Evolutionary conservation across 2,113 vertebrate genomes (phyloP), one percentile per base, ranked within the genome.

Genomic region (Gallinago jamesoni): DNA sequence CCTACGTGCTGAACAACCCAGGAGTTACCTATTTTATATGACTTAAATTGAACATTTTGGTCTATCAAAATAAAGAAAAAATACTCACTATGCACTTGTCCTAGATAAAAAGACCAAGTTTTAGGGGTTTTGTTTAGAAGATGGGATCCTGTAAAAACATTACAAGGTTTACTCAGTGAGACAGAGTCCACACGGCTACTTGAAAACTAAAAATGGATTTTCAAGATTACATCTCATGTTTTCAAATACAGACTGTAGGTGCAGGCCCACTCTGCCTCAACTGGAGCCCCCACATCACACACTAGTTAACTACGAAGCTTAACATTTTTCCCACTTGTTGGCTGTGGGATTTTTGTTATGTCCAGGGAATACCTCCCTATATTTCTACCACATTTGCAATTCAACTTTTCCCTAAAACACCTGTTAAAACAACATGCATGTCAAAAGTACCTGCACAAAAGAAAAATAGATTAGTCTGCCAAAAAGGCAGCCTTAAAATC

Each of bases 51-150:
- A 93, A 84, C 11, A 23, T 41, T 67, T 52, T 33, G 14, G 15
- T 52, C 41, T 28, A 60, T 56, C 13, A 41, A 73, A 64, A 53
- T 8, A 37, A 2, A 84, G 11, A 21, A 64, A 48, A 41, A n/a
- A 4, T 20, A 35, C 17, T 10, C 13, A 33, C 0, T 2, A 41
- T 0, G 0, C 39, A 25, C 22, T 55, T 50, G 7, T 55, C 39
- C 33, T 22, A 52, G 22, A 52, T 18, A 37, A 2, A 48, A 41
- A 55, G 37, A 59, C 37, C 7, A 10, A 15, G 48, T 19, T 59
- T 56, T 12, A 16, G 13, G 9, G 6, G 3, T 43, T 66, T 43
- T 37, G 41, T 81, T 88, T 56, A 43, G 11, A 23, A 66, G 60
- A 43, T 37, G n/a, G 50, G 19, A 53, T 57, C 31, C 22, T 24